Evolutionary conservation across 1,140 invertebrate genomes (phyloP), one percentile per base, ranked within the genome.

Genomic region (Bicyclus anynana): DNA sequence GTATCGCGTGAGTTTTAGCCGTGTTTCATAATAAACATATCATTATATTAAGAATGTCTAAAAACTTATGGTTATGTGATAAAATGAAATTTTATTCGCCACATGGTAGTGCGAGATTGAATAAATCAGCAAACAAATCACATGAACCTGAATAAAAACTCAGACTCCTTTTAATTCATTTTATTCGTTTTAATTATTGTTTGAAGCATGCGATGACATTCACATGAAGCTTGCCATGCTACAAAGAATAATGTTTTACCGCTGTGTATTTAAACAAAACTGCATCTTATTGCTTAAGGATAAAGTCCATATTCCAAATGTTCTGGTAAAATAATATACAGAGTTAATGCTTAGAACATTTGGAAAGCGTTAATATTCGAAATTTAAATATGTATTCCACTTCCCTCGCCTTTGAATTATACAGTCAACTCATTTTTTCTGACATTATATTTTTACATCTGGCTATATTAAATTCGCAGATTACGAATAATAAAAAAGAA

Each of bases 391-490:
- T 68, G 59, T 64, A 57, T 65, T 62, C 60, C 70, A 66, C 74
- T 75, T 61, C 64, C 42, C 55, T 55, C 51, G 63, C 66, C 61
- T 60, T 62, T 59, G 76, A 75, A 74, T 73, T 74, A 74, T 73
- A 72, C 52, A 59, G 65, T 52, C 59, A 46, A 59, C 64, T 70
- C 54, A 70, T 72, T 68, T 76, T 70, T 69, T 65, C 51, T 51
- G 56, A 51, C 61, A 61, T 67, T 65, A 75, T 62, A 61, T 80
- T 79, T 83, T 77, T 77, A 77, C 63, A 69, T 66, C 65, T 65
- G 58, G 66, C 69, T 65, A 75, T 78, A 80, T 78, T 73, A 77
- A 78, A 76, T 77, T 72, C 69, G 67, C 64, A 73, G 74, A 80
- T 78, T 77, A 74, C 68, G 70, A 69, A 79, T 69, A 73, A 76